phyloP scores from a whole-genome alignment of 2,888 invertebrate species.

The Limenitis camilla region DNA sequence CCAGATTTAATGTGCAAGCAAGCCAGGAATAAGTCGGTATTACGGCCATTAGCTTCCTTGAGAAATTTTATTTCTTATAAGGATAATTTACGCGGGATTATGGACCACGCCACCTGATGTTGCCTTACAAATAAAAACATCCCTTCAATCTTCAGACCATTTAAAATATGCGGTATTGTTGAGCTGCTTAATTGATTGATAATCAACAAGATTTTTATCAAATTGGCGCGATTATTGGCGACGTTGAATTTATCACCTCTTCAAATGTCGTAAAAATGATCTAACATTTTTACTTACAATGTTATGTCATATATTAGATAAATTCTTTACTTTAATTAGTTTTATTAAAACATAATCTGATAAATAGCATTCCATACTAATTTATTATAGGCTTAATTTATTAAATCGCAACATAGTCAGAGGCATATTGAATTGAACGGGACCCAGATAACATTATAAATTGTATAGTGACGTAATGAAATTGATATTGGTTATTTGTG shows the following conservation, averaged over 20 bases:
- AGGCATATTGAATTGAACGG: constrained; percentile 18
- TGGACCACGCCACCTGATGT: constrained; percentile 21
- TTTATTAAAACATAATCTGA: constrained; percentile 1
- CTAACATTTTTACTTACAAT: too few relatives aligned
- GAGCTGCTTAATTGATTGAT: too few relatives aligned
- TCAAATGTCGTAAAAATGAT: too few relatives aligned
- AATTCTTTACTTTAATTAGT: not conserved
- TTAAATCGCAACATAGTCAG: constrained; percentile 10
- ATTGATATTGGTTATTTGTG: constrained; percentile 57
- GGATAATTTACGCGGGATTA: constrained; percentile 18
- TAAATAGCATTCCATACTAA: constrained; percentile 10
- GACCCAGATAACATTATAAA: constrained; percentile 20
- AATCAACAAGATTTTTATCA: too few relatives aligned
- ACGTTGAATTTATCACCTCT: too few relatives aligned
- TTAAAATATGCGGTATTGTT: not conserved
- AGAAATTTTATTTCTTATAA: constrained; percentile 15
- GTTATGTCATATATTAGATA: too few relatives aligned
- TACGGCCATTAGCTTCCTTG: constrained; percentile 10
- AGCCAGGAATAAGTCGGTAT: not conserved
- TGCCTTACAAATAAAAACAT: constrained; percentile 17
- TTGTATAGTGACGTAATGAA: constrained; percentile 31
- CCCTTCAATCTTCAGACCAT: constrained; percentile 7
- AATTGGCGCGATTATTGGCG: too few relatives aligned
- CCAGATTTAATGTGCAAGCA: not conserved
- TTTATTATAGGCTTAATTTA: constrained; percentile 14